These are phyloP conservation scores for Phalacrocorax aristotelis DNA, from an alignment of 2,113 vertebrate genomes.

Conservation along the genomic window DNA sequence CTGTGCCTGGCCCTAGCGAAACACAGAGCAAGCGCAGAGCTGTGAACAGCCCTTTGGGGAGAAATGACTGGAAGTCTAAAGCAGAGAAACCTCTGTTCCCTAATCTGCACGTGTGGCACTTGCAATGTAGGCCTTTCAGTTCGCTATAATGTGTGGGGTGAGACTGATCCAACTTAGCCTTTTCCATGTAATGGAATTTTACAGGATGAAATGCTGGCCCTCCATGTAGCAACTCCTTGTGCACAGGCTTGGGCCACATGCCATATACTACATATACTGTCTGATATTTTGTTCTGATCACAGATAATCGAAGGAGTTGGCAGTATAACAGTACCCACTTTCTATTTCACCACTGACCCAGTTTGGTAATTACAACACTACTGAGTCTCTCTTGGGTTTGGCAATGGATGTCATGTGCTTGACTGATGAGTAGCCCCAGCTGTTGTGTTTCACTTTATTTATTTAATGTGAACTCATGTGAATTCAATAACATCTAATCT, in stretches of 20 bases:
- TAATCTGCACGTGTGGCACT: background rate
- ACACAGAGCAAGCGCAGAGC: background rate
- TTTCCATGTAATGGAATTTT: background rate
- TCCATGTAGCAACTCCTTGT: background rate
- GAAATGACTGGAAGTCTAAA: background rate
- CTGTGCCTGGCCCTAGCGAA: background rate
- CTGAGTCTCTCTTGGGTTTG: background rate
- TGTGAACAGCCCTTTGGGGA: background rate
- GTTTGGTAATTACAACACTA: conserved; percentile 15
- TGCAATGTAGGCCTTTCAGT: background rate
- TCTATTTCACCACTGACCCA: conserved; percentile 36
- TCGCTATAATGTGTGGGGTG: background rate
- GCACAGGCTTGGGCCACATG: background rate
- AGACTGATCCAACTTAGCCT: background rate
- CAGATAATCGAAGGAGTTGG: background rate
- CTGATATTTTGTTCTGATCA: background rate
- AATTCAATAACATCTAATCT: conserved; percentile 62
- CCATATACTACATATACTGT: background rate
- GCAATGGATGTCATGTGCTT: conserved; percentile 41
- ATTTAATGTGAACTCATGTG: conserved; percentile 45
- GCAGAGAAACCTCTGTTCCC: background rate
- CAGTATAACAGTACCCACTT: background rate
- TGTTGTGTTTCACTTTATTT: conserved; percentile 56
- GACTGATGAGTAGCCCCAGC: conserved; percentile 56
- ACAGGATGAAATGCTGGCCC: background rate